A percentile compares a stretch with the other conserved stretches of the same genome.
phyloP scores from a whole-genome alignment of 2,888 invertebrate species.

The Coenonympha arcania region DNA sequence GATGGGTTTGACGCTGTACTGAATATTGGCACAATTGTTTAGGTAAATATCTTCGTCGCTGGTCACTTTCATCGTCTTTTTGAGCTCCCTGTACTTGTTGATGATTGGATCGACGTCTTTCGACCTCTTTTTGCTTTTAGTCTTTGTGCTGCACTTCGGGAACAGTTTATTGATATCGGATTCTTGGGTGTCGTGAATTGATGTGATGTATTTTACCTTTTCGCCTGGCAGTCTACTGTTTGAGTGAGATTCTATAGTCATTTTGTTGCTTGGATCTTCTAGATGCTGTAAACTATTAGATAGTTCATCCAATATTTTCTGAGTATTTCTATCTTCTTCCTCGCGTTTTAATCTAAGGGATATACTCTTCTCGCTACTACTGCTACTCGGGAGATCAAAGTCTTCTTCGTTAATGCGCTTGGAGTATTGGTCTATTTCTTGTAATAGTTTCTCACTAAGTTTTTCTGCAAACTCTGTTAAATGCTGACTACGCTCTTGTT shows the following conservation, averaged over 20 bases:
- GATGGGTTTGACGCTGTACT: constrained; percentile 51
- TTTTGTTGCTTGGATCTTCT: constrained; percentile 76
- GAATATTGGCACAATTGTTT: constrained; percentile 67
- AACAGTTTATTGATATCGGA: constrained; percentile 64
- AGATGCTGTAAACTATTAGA: constrained; percentile 71
- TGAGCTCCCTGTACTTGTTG: constrained; percentile 66
- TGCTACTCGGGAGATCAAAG: constrained; percentile 68
- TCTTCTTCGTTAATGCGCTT: constrained; percentile 71
- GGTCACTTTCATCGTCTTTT: constrained; percentile 63
- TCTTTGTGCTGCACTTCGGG: constrained; percentile 67
- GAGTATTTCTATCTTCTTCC: constrained; percentile 66
- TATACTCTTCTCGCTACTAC: constrained; percentile 69
- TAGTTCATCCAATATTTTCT: constrained; percentile 65
- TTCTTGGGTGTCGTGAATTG: constrained; percentile 68
- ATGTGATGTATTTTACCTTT: constrained; percentile 73
- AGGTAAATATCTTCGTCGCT: constrained; percentile 63
- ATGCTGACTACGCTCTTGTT: constrained; percentile 77
- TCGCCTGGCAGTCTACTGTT: constrained; percentile 75
- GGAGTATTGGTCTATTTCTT: constrained; percentile 81
- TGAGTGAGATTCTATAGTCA: constrained; percentile 74
- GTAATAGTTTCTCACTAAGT: constrained; percentile 84
- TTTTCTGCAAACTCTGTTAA: constrained; percentile 86
- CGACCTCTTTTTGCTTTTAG: constrained; percentile 68
- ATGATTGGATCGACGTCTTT: constrained; percentile 69
- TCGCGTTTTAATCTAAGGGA: constrained; percentile 66